Evolutionary conservation across 2,888 invertebrate genomes (phyloP).

Genomic region (Notodonta ziczac): DNA sequence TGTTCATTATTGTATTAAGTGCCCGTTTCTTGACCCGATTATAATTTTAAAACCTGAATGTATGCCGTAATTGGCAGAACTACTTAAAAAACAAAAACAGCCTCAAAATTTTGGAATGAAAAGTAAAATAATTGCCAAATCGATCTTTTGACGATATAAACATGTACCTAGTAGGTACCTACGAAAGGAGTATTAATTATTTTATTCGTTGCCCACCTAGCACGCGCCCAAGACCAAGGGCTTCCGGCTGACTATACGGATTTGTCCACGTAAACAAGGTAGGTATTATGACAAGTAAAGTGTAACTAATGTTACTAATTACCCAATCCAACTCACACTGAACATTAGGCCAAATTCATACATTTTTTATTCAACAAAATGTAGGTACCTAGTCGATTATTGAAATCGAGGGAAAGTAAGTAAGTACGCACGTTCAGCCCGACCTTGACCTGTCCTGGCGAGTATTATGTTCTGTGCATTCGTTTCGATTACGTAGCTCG

Average conservation of each 20-base stretch:
- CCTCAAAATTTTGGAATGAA: not conserved
- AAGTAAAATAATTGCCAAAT: not conserved
- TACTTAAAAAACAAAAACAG: not conserved
- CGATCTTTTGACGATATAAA: too few species aligned
- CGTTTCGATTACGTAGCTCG: constrained; percentile 13
- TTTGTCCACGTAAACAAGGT: too few species aligned
- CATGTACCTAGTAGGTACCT: too few species aligned
- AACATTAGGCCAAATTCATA: not conserved
- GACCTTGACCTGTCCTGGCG: constrained; percentile 20
- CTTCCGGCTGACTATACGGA: too few species aligned
- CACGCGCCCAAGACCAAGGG: too few species aligned
- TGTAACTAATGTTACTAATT: too few species aligned
- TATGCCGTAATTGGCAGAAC: constrained; percentile 12
- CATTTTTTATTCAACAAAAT: not conserved
- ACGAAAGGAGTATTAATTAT: too few species aligned
- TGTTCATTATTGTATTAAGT: constrained; percentile 8
- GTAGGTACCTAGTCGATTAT: not conserved
- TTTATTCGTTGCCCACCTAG: too few species aligned
- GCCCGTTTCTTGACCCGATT: constrained; percentile 2
- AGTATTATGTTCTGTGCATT: constrained; percentile 7
- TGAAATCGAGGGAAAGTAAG: constrained; percentile 9
- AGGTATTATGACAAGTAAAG: too few species aligned
- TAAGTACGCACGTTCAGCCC: constrained; percentile 25
- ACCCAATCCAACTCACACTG: too few species aligned
- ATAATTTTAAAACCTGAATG: constrained; percentile 13